Percentiles rank a stretch among this genome's conserved stretches.
Evolutionary conservation across 1,140 invertebrate genomes (phyloP).

Genomic region (Drosophila tani): DNA sequence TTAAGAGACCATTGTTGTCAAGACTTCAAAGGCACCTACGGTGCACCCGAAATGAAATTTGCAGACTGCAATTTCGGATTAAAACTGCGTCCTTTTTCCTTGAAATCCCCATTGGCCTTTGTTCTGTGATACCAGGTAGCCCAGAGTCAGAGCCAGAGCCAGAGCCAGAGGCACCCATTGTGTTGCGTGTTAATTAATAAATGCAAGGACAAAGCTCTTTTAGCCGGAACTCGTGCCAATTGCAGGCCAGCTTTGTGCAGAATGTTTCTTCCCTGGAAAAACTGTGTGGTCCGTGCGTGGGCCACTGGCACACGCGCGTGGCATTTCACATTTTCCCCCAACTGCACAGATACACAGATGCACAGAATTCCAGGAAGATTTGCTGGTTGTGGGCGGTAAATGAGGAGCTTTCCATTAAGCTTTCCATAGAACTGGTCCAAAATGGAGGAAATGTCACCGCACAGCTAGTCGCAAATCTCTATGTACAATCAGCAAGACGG

Average conservation of each 20-base stretch:
- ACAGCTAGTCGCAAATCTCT: not conserved
- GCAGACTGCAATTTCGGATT: not conserved
- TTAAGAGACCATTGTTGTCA: no score
- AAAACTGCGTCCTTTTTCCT: no score
- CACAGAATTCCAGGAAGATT: constrained; percentile 8
- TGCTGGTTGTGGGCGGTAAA: not conserved
- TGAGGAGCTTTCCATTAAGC: not conserved
- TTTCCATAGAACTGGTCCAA: not conserved
- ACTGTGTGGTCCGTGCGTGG: not conserved
- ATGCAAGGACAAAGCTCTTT: not conserved
- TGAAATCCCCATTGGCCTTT: not conserved
- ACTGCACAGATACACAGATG: constrained; percentile 1
- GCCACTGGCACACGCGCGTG: not conserved
- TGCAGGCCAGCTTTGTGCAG: not conserved
- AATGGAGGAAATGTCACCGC: not conserved
- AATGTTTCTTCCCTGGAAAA: constrained; percentile 12
- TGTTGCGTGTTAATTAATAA: constrained; percentile 15
- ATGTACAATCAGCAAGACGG: not conserved
- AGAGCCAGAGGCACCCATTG: not conserved
- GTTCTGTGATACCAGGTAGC: not conserved
- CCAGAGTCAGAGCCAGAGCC: no score
- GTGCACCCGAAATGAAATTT: not conserved
- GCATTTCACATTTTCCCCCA: not conserved
- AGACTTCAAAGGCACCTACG: no score
- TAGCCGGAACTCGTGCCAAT: constrained; percentile 15